These are phyloP conservation scores for Podarcis lilfordi DNA, from an alignment of 2,797 vertebrate genomes.

Conservation along the genomic window DNA sequence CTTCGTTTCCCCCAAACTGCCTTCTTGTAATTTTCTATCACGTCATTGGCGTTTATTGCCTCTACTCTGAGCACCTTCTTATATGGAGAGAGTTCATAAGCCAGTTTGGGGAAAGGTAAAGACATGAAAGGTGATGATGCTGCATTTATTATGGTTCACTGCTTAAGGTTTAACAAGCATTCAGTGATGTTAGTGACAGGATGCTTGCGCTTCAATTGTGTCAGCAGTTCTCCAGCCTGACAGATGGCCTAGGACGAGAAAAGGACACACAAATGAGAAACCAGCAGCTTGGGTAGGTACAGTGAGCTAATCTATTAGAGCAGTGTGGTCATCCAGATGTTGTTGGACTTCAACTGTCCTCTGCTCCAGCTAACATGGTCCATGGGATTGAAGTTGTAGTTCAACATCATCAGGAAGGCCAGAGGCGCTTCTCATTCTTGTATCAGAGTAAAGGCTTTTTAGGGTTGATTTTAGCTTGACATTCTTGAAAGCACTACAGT, in stretches of 20 bases:
- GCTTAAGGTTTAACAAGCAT: slow-evolving; percentile 51
- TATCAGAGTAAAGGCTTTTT: slow-evolving; percentile 18
- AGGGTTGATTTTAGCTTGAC: not conserved
- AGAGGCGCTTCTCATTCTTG: no score
- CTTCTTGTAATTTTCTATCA: not conserved
- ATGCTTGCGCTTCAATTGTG: slow-evolving; percentile 43
- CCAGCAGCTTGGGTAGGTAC: not conserved
- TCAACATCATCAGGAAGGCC: no score
- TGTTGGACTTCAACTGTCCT: not conserved
- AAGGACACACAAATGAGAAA: slow-evolving; percentile 26
- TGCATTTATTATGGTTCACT: slow-evolving; percentile 21
- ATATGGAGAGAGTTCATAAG: not conserved
- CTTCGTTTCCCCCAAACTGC: fast-evolving
- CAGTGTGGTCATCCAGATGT: not conserved
- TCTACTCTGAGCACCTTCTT: not conserved
- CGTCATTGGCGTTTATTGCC: fast-evolving
- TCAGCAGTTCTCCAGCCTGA: slow-evolving; percentile 50
- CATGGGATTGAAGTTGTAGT: not conserved
- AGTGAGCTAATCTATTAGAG: slow-evolving; percentile 15
- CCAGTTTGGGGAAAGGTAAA: not conserved
- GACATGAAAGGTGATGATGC: not conserved
- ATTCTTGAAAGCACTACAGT: not conserved
- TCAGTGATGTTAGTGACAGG: slow-evolving; percentile 41
- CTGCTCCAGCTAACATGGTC: not conserved
- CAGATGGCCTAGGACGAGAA: slow-evolving; percentile 14